Base-by-base conservation (phyloP, 2,113 vertebrate species). In the Hiodon tergisus region DNA sequence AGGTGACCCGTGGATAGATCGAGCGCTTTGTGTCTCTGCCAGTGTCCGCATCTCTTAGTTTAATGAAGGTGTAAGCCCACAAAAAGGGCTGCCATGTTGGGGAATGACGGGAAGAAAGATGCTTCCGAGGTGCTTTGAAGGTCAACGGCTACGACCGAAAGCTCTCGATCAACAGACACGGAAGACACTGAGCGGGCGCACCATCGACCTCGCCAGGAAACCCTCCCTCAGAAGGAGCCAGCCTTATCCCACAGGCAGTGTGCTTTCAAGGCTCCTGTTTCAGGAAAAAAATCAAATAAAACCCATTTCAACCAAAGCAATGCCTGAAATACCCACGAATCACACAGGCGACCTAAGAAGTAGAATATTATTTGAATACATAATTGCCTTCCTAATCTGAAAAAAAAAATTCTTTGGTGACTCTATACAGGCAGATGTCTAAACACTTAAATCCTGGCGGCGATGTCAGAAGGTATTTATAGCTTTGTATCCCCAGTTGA, bases 101-200 rank as follows among this genome's bases (percentile, higher is more conserved):
- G 31, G 59, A 66, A 74, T 57, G 54, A 6, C 5, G 2, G 54
- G 10, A 57, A 57, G 10, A 10, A 5, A 5, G 54, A 10, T 5
- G 54, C 54, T 57, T 57, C 54, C 54, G 10, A 59, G 61, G 72
- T 57, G 74, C 73, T 47, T 80, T 67, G 71, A 77, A 80, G 81
- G 78, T 84, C 84, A 83, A 81, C 77, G n/a, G 82, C 78, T 72
- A 69, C 2, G 71, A 69, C 69, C 67, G 11, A 50, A 58, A 60
- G 68, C 80, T 78, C 76, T 77, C 72, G 79, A 84, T 83, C 79
- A 59, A 71, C 66, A 70, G 8, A 8, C 46, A 31, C 14, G 50
- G 11, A 60, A 10, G 59, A 60, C 59, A 60, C 59, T 60, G 59
- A 60, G 59, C 4, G 11, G 59, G n/a, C 5, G 10, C 4, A 4